Percentiles rank a stretch among this genome's conserved stretches.
These are phyloP conservation scores for Buphagus erythrorhynchus DNA, from an alignment of 2,797 vertebrate species.

Conservation along the genomic window DNA sequence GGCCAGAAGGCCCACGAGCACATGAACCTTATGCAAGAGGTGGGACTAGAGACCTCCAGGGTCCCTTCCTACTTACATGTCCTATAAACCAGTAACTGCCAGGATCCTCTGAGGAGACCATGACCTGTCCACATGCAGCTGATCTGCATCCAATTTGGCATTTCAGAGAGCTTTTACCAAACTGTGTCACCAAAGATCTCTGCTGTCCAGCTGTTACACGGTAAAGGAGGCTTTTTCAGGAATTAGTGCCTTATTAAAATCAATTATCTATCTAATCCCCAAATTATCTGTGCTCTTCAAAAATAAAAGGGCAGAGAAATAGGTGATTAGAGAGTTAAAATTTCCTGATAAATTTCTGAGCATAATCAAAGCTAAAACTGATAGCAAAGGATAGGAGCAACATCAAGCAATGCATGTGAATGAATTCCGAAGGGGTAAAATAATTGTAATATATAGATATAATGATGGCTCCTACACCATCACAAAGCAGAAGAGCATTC, in stretches of 20 bases:
- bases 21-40: not conserved
- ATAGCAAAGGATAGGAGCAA: not conserved
- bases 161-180: not conserved
- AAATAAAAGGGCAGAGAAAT: not conserved
- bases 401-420: not conserved
- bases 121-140: not conserved
- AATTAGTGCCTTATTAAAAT: not conserved
- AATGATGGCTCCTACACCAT: not conserved
- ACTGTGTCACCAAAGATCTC: not conserved
- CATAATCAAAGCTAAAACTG: not conserved
- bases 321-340: not conserved
- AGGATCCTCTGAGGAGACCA: not conserved
- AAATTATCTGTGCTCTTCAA: not conserved
- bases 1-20: not conserved
- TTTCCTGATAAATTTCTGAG: not conserved
- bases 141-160: not conserved
- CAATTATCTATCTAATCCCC: not conserved
- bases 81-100: not conserved
- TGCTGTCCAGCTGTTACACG: not conserved
- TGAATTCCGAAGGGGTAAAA: not conserved
- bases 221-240: not conserved
- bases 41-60: not conserved
- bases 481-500: not conserved
- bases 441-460: not conserved
- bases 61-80: not conserved